These are phyloP conservation scores for Drosophila grimshawi DNA, from an alignment of 1,140 invertebrate genomes.

Conservation along the genomic window DNA sequence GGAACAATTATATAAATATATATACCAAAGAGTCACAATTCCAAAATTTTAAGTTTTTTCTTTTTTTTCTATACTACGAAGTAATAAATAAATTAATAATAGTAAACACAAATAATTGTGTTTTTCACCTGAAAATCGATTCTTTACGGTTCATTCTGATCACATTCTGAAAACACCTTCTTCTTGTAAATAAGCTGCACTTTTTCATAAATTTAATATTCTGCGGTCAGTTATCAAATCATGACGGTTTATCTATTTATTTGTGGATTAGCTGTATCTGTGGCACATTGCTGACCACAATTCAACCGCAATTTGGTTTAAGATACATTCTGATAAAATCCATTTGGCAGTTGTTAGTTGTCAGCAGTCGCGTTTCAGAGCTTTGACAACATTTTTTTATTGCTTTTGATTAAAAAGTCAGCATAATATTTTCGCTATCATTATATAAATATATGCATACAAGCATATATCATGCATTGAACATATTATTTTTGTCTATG, in stretches of 20 bases:
- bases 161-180: no score
- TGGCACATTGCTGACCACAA: slow-evolving; percentile 24
- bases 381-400: slow-evolving; percentile 38
- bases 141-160: no score
- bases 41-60: no score
- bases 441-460: slow-evolving; percentile 29
- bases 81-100: no score
- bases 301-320: slow-evolving; percentile 19
- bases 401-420: slow-evolving; percentile 80
- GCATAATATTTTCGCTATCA: slow-evolving; percentile 64
- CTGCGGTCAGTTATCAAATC: background rate
- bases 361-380: slow-evolving; percentile 21
- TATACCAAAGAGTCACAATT: no score
- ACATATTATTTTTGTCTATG: slow-evolving; percentile 32
- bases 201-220: background rate
- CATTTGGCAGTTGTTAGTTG: slow-evolving; percentile 24
- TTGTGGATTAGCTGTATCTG: background rate
- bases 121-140: no score
- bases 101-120: no score
- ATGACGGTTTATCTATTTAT: background rate
- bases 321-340: slow-evolving; percentile 35
- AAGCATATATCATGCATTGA: slow-evolving; percentile 14
- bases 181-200: background rate
- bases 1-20: no score
- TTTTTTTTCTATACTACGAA: no score